phyloP scores from a whole-genome alignment of 2,888 invertebrate species.

The Poecilus cupreus region DNA sequence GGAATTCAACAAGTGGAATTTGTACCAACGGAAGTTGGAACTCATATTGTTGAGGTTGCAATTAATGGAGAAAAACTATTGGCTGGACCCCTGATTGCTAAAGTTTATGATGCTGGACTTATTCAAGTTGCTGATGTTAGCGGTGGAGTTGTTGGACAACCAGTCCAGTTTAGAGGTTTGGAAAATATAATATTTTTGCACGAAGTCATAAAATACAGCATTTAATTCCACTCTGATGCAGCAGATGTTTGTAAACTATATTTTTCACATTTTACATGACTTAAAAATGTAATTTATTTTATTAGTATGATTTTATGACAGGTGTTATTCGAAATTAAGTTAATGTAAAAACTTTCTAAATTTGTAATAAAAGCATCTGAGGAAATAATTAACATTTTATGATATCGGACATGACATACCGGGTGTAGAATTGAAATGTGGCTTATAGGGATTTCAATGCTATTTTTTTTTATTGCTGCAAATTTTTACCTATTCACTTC shows the following conservation, averaged over 20 bases:
- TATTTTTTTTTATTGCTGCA: too few species aligned
- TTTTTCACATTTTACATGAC: too few species aligned
- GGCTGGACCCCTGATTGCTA: conserved; percentile 92
- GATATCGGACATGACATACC: not conserved
- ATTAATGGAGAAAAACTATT: conserved; percentile 93
- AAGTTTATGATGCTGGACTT: conserved; percentile 95
- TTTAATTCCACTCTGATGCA: not conserved
- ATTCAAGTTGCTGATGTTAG: conserved; percentile 96
- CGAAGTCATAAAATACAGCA: not conserved
- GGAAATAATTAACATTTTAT: conserved; percentile 4
- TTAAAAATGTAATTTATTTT: not conserved
- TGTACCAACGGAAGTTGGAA: conserved; percentile 94
- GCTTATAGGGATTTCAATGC: too few species aligned
- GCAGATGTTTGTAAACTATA: too few species aligned
- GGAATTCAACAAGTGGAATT: conserved; percentile 91
- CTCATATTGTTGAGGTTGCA: conserved; percentile 91
- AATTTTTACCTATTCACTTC: too few species aligned
- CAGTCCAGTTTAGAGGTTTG: conserved; percentile 95
- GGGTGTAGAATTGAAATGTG: too few species aligned
- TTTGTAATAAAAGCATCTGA: not conserved
- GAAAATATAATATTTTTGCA: not conserved
- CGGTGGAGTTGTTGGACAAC: conserved; percentile 95
- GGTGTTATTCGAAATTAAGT: not conserved
- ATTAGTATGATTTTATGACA: not conserved
- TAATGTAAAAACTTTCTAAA: not conserved